Conservation (phyloP, 2,888 invertebrate genomes). For the Sarcophaga rosellei region DNA sequence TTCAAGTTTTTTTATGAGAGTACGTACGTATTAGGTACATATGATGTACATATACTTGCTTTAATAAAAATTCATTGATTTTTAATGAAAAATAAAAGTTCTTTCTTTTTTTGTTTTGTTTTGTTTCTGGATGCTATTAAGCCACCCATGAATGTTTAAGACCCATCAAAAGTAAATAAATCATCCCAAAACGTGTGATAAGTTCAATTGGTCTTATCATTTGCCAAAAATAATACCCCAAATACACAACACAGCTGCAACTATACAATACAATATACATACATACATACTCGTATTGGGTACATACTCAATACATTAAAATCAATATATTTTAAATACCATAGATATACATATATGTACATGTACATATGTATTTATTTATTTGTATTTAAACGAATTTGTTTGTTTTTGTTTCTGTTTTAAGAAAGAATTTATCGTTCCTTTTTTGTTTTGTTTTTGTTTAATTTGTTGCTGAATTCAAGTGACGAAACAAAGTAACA, state of each 20-base stretch:
- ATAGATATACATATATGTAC: neutral
- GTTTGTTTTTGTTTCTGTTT: too few relatives aligned
- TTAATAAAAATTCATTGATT: neutral
- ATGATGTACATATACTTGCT: neutral
- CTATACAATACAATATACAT: neutral
- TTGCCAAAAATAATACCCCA: constrained; percentile 24
- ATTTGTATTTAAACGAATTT: too few relatives aligned
- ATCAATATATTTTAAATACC: neutral
- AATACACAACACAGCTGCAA: neutral
- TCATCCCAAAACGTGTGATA: constrained; percentile 34
- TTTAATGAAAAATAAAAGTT: neutral
- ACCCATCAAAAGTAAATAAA: constrained; percentile 1
- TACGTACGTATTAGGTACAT: neutral
- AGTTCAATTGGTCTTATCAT: constrained; percentile 50
- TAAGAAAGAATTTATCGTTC: neutral
- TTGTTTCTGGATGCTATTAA: too few relatives aligned
- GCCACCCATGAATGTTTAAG: neutral
- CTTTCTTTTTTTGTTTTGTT: too few relatives aligned
- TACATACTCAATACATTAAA: too few relatives aligned
- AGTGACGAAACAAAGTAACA: too few relatives aligned
- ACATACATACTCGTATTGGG: too few relatives aligned
- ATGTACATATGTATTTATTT: neutral
- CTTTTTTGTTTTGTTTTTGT: neutral
- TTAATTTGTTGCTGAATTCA: too few relatives aligned
- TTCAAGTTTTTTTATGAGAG: too few relatives aligned